Conservation (phyloP, 2,797 vertebrate species). For the Xiphorhynchus erythropygius region DNA sequence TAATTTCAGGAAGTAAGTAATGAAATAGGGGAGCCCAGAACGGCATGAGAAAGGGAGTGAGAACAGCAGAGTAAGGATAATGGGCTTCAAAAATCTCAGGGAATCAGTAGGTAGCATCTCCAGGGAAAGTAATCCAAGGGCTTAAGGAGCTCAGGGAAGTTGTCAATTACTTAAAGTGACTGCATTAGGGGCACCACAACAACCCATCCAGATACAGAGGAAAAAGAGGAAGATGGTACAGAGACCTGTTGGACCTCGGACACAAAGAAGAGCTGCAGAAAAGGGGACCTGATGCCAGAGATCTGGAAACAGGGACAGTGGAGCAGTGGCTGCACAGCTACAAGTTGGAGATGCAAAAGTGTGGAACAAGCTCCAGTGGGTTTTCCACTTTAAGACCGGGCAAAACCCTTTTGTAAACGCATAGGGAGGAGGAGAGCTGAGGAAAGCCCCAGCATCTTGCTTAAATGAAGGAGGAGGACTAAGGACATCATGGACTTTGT, state of each 20-base stretch:
- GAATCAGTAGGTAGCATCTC: neutral
- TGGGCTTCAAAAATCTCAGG: neutral
- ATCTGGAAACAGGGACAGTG: accelerated
- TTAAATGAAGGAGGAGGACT: neutral
- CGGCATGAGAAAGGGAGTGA: neutral
- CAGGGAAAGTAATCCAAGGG: neutral
- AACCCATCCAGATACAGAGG: neutral
- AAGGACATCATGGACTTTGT: neutral
- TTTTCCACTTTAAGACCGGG: neutral
- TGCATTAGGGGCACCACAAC: neutral
- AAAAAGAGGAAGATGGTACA: neutral
- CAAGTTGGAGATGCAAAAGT: accelerated
- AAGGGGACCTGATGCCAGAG: neutral
- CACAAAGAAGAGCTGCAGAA: neutral
- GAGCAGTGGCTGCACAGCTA: accelerated
- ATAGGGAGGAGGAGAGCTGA: neutral
- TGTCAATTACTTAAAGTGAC: neutral
- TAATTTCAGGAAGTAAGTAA: neutral
- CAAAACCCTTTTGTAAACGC: neutral
- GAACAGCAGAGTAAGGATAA: neutral
- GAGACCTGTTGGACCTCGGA: neutral
- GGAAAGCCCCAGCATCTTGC: neutral
- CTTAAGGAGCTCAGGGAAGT: neutral
- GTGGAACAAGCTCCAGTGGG: neutral
- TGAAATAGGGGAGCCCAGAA: neutral